Conservation (phyloP, 1,140 invertebrate genomes). For the Eumeta japonica region DNA sequence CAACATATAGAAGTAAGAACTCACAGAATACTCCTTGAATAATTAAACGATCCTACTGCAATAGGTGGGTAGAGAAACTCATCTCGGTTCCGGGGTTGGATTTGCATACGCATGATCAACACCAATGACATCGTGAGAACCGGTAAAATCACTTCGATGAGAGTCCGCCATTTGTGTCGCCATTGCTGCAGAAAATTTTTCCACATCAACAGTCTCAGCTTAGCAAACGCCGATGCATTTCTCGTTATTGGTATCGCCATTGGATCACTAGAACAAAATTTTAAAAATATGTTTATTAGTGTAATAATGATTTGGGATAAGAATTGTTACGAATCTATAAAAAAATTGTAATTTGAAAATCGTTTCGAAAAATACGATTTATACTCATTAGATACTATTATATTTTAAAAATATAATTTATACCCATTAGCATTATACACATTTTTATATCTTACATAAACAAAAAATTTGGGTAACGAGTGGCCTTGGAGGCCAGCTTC, state of each 20-base stretch:
- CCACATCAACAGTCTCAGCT: constrained; percentile 74
- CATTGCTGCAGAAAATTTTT: constrained; percentile 81
- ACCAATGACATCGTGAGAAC: constrained; percentile 71
- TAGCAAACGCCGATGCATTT: constrained; percentile 28
- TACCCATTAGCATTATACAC: too few species aligned
- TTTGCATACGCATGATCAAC: constrained; percentile 62
- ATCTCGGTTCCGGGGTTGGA: constrained; percentile 35
- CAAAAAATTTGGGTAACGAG: too few species aligned
- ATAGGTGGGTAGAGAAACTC: constrained; percentile 25
- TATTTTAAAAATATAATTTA: too few species aligned
- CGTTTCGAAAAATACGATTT: too few species aligned
- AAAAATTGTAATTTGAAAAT: too few species aligned
- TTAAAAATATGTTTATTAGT: too few species aligned
- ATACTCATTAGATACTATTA: too few species aligned
- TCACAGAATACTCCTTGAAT: constrained; percentile 32
- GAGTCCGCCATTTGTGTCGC: constrained; percentile 69
- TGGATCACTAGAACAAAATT: too few species aligned
- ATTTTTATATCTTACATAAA: too few species aligned
- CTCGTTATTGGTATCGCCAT: constrained; percentile 10
- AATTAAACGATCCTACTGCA: constrained; percentile 32
- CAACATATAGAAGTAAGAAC: constrained; percentile 14
- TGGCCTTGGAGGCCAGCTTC: too few species aligned
- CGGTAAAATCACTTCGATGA: constrained; percentile 68
- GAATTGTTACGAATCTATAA: too few species aligned
- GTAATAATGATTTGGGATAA: too few species aligned